A percentile compares a stretch with the other conserved stretches of the same genome.
phyloP scores from a whole-genome alignment of 2,797 vertebrate species.

The Gambelia wislizenii region DNA sequence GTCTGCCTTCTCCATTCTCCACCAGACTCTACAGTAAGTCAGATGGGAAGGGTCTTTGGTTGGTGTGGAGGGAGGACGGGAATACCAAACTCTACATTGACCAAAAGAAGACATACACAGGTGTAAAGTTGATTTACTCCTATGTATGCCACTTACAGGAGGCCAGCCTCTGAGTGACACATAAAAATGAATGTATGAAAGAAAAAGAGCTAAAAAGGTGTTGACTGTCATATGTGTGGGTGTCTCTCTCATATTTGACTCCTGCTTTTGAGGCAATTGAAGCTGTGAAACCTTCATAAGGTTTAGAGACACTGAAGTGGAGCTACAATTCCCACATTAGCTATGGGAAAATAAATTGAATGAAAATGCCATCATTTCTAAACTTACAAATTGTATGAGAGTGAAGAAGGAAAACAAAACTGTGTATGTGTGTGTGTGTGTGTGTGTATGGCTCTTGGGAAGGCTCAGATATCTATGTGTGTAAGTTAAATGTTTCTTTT shows the following conservation, averaged over 20 bases:
- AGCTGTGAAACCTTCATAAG: not conserved
- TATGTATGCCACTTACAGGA: no score
- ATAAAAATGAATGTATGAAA: not conserved
- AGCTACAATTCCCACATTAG: not conserved
- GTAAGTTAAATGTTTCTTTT: not conserved
- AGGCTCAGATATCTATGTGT: not conserved
- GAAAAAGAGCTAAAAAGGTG: not conserved
- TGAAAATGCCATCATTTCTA: not conserved
- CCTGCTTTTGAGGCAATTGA: slow-evolving; percentile 6
- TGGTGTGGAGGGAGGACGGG: no score
- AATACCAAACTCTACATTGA: no score
- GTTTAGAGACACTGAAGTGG: not conserved
- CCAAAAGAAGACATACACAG: no score
- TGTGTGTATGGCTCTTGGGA: not conserved
- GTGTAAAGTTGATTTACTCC: no score
- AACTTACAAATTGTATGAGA: not conserved
- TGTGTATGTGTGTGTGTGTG: no score
- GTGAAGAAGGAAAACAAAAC: not conserved
- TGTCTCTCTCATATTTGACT: slow-evolving; percentile 13
- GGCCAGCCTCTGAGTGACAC: no score
- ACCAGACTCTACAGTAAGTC: no score
- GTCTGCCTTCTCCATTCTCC: no score
- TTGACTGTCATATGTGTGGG: not conserved
- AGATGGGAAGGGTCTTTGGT: no score
- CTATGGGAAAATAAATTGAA: slow-evolving; percentile 1